A percentile compares a stretch with the other conserved stretches of the same genome.
Evolutionary conservation across 2,797 vertebrate species (phyloP).

Genomic region (Mormyrus proboscirostris): DNA sequence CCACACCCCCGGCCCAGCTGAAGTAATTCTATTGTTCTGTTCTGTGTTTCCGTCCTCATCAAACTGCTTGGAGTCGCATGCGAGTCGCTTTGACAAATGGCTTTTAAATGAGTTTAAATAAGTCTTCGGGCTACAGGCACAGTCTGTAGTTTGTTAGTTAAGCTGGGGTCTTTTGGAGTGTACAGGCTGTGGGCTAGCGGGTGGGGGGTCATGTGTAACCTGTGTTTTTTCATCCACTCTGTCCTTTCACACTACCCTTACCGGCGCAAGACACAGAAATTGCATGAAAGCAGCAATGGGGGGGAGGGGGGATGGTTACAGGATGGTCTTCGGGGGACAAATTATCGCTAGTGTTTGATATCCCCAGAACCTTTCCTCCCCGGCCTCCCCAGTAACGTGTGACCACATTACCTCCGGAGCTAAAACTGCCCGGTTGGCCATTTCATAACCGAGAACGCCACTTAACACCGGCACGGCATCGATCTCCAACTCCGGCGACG

Average conservation of each 20-base stretch:
- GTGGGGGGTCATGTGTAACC: no score
- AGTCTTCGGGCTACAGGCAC: neutral
- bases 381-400: slow-evolving; percentile 54
- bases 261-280: neutral
- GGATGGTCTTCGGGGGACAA: slow-evolving; percentile 34
- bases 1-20: neutral
- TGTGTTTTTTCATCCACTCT: neutral
- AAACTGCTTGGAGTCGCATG: neutral
- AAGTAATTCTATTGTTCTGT: slow-evolving; percentile 3
- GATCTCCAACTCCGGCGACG: slow-evolving; percentile 51
- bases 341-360: slow-evolving; percentile 36
- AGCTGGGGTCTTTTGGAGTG: neutral
- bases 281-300: neutral
- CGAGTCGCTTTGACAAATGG: neutral
- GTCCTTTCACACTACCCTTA: neutral
- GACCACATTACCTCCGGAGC: slow-evolving; percentile 57
- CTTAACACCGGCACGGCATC: slow-evolving; percentile 57
- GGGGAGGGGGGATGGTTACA: neutral
- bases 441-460: slow-evolving; percentile 61
- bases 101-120: slow-evolving; percentile 5
- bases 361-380: slow-evolving; percentile 29
- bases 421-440: slow-evolving; percentile 52
- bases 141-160: neutral
- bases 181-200: no score
- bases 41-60: neutral